These are phyloP conservation scores for Agonopterix subpropinquella DNA, from an alignment of 2,888 invertebrate genomes.

Conservation along the genomic window DNA sequence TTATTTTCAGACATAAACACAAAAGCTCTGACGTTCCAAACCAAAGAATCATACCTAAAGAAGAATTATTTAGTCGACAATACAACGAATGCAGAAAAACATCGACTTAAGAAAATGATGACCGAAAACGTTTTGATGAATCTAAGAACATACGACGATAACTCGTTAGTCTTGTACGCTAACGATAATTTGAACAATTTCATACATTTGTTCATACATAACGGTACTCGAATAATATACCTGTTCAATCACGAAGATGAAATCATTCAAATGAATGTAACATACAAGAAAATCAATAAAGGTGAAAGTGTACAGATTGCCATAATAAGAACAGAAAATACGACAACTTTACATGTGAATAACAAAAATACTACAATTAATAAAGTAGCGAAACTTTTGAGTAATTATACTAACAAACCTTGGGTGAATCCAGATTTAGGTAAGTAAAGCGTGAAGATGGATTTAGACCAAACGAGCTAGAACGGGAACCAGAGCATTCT, in stretches of 20 bases:
- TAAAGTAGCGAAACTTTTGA: slow-evolving; percentile 81
- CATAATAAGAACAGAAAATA: slow-evolving; percentile 82
- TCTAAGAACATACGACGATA: slow-evolving; percentile 88
- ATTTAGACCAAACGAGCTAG: no score
- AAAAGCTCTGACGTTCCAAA: slow-evolving; percentile 91
- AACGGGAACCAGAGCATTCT: no score
- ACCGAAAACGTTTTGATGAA: slow-evolving; percentile 90
- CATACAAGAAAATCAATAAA: slow-evolving; percentile 83
- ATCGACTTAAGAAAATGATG: slow-evolving; percentile 83
- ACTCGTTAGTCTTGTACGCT: slow-evolving; percentile 90
- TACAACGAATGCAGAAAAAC: slow-evolving; percentile 77
- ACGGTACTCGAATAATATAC: slow-evolving; percentile 87
- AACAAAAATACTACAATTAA: slow-evolving; percentile 82
- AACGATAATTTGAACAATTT: slow-evolving; percentile 96
- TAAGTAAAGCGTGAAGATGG: no score
- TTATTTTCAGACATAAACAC: slow-evolving; percentile 87
- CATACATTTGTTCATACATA: slow-evolving; percentile 89
- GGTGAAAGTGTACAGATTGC: slow-evolving; percentile 92
- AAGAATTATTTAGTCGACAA: slow-evolving; percentile 85
- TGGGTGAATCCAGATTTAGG: slow-evolving; percentile 90
- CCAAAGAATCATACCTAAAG: slow-evolving; percentile 85
- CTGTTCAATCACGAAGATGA: slow-evolving; percentile 88
- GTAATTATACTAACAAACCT: slow-evolving; percentile 88
- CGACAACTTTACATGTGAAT: slow-evolving; percentile 88
- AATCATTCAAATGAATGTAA: slow-evolving; percentile 86